phyloP scores from a whole-genome alignment of 1,140 invertebrate genomes.

The Stegodyphus mimosarum region DNA sequence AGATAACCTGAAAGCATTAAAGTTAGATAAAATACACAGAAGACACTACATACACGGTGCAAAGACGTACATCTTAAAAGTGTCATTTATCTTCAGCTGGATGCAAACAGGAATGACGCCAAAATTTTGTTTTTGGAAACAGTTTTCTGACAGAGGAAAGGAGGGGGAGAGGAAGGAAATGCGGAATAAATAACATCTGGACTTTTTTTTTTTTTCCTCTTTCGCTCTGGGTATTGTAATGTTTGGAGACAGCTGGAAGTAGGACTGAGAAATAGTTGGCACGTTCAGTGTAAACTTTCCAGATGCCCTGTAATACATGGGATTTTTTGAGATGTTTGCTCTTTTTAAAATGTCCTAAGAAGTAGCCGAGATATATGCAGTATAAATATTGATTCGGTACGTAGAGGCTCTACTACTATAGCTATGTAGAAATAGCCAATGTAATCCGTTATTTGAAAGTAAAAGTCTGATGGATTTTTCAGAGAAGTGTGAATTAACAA shows the following conservation, averaged over 20 bases:
- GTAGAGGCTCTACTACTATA: too few species aligned
- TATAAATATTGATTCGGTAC: too few species aligned
- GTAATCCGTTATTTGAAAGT: too few species aligned
- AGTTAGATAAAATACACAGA: constrained; percentile 51
- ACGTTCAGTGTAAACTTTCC: neutral
- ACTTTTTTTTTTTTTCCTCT: neutral
- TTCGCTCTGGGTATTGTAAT: constrained; percentile 19
- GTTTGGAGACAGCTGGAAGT: constrained; percentile 21
- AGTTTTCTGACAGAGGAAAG: neutral
- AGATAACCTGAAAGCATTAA: constrained; percentile 50
- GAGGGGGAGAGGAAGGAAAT: neutral
- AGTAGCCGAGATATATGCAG: too few species aligned
- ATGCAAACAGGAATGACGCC: constrained; percentile 34
- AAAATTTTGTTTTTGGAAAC: constrained; percentile 10
- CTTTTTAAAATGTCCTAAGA: neutral
- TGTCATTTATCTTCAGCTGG: constrained; percentile 28
- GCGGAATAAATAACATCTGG: constrained; percentile 49
- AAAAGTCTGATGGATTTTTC: too few species aligned
- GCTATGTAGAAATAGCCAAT: too few species aligned
- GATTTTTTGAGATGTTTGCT: neutral
- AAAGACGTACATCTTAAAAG: constrained; percentile 9
- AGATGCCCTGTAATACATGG: neutral
- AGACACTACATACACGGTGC: constrained; percentile 19
- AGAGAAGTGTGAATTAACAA: too few species aligned
- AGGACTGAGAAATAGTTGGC: neutral